These are phyloP conservation scores for Kryptolebias marmoratus DNA, from an alignment of 2,113 vertebrate species.

Conservation along the genomic window DNA sequence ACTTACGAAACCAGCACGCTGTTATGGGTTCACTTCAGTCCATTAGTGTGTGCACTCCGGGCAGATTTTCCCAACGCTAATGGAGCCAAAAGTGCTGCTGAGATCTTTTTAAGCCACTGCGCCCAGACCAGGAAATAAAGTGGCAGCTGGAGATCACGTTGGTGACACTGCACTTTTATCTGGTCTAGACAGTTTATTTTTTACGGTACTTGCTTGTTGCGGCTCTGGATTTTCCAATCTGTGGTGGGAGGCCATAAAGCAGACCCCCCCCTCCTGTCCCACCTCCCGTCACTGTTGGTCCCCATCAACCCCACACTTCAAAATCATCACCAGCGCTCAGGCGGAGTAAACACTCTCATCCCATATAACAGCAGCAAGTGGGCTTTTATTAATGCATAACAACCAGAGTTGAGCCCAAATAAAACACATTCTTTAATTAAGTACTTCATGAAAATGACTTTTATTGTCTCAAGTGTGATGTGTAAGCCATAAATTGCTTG, in stretches of 20 bases:
- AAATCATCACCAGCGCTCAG: slow-evolving; percentile 36
- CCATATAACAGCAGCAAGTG: slow-evolving; percentile 44
- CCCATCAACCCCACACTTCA: slow-evolving; percentile 8
- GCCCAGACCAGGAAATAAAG: slow-evolving; percentile 13
- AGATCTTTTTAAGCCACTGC: slow-evolving; percentile 34
- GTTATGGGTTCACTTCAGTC: slow-evolving; percentile 19
- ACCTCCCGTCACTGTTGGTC: slow-evolving; percentile 36
- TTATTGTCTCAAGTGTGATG: slow-evolving; percentile 51
- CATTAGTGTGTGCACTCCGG: slow-evolving; percentile 1
- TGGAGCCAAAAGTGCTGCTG: slow-evolving; percentile 9
- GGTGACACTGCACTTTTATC: slow-evolving; percentile 24
- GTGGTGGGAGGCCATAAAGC: slow-evolving; percentile 47
- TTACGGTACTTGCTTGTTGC: slow-evolving; percentile 29
- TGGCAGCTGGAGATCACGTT: slow-evolving; percentile 11
- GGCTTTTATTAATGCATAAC: slow-evolving; percentile 54
- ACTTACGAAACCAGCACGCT: slow-evolving; percentile 32
- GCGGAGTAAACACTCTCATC: slow-evolving; percentile 45
- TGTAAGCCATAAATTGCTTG: slow-evolving; percentile 24
- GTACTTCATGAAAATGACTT: slow-evolving; percentile 43
- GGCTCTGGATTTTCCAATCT: slow-evolving; percentile 39
- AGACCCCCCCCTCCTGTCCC: neutral
- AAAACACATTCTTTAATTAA: slow-evolving; percentile 60
- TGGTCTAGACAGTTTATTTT: slow-evolving; percentile 26
- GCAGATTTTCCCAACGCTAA: slow-evolving; percentile 26
- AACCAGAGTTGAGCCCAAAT: slow-evolving; percentile 36